A percentile compares a stretch with the other conserved stretches of the same genome.
Conservation (phyloP, 2,888 invertebrate genomes). For the Pandemis heparana region DNA sequence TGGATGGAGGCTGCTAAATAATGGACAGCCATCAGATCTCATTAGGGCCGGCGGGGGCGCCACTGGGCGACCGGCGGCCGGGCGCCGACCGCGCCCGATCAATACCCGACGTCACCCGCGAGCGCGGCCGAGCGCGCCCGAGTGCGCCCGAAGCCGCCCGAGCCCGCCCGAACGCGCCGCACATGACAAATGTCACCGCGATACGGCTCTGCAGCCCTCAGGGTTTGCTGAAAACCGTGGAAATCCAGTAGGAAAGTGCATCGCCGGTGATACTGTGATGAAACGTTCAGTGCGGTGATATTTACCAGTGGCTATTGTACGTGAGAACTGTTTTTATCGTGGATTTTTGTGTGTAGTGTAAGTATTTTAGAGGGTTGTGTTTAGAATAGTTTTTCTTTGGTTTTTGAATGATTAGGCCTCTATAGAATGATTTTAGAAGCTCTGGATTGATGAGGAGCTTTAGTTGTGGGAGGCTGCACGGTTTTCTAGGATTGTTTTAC, state of each 20-base stretch:
- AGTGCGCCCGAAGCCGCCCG: slow-evolving; percentile 53
- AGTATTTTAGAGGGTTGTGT: slow-evolving; percentile 63
- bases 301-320: slow-evolving; percentile 55
- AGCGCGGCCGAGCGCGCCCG: slow-evolving; percentile 60
- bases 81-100: slow-evolving; percentile 74
- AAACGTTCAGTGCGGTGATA: slow-evolving; percentile 59
- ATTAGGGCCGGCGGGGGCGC: slow-evolving; percentile 79
- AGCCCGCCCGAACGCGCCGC: slow-evolving; percentile 54
- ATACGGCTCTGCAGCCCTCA: slow-evolving; percentile 76
- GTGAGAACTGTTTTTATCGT: slow-evolving; percentile 52
- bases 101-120: slow-evolving; percentile 63
- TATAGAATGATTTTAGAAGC: not conserved
- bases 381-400: slow-evolving; percentile 52
- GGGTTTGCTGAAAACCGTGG: slow-evolving; percentile 75
- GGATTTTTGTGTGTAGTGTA: slow-evolving; percentile 60
- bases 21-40: slow-evolving; percentile 81
- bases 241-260: slow-evolving; percentile 61
- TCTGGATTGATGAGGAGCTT: not conserved
- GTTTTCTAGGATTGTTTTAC: slow-evolving; percentile 12
- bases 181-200: slow-evolving; percentile 82
- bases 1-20: slow-evolving; percentile 78
- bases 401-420: slow-evolving; percentile 40
- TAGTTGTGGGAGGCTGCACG: not conserved
- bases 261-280: slow-evolving; percentile 49
- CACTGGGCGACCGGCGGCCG: slow-evolving; percentile 76